These are phyloP conservation scores for Heliconius eleuchia DNA, from an alignment of 1,140 invertebrate genomes.

Conservation along the genomic window DNA sequence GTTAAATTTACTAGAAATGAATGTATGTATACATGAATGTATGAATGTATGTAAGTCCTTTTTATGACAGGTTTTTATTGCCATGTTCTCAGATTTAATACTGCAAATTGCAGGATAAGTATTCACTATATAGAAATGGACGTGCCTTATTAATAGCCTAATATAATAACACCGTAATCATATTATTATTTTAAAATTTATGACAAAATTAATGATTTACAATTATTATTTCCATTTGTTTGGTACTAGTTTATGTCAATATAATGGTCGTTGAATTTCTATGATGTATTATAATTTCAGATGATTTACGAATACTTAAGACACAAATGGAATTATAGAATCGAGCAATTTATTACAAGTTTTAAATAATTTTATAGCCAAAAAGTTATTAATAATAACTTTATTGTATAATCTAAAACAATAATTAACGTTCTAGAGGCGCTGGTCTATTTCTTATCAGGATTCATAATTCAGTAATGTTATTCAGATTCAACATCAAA, in stretches of 20 bases:
- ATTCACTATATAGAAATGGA: neutral
- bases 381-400: neutral
- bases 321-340: neutral
- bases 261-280: neutral
- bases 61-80: conserved; percentile 23
- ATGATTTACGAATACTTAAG: neutral
- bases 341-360: too few relatives aligned
- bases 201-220: conserved; percentile 10
- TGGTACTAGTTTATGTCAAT: neutral
- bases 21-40: neutral
- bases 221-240: conserved; percentile 6
- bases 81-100: conserved; percentile 11
- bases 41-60: conserved; percentile 8
- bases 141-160: neutral
- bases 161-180: neutral
- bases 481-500: neutral
- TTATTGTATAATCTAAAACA: neutral
- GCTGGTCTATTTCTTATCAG: too few relatives aligned
- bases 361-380: neutral
- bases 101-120: neutral
- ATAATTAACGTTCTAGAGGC: too few relatives aligned
- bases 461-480: too few relatives aligned
- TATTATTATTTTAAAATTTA: conserved; percentile 13
- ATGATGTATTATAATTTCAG: neutral
- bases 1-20: neutral